phyloP scores from a whole-genome alignment of 2,113 vertebrate genomes.

The Tiliqua scincoides region DNA sequence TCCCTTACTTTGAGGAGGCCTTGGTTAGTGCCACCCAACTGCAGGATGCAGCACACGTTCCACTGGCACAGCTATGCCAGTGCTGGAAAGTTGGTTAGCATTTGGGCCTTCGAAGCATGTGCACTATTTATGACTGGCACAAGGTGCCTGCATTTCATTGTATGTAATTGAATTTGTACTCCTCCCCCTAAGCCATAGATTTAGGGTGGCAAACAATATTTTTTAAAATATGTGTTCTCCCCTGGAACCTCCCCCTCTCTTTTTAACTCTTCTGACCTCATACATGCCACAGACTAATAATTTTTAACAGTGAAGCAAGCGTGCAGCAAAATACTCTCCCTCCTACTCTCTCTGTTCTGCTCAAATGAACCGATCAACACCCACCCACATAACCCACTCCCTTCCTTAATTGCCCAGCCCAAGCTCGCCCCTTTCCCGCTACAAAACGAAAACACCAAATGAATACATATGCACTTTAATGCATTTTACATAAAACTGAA shows the following conservation, averaged over 20 bases:
- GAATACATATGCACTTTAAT: neutral
- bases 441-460: neutral
- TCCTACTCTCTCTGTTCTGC: neutral
- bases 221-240: neutral
- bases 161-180: too few species aligned
- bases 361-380: neutral
- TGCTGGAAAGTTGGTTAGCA: too few species aligned
- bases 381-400: neutral
- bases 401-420: neutral
- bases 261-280: neutral
- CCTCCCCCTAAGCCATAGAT: too few species aligned
- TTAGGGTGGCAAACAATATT: neutral
- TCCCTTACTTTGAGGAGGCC: too few species aligned
- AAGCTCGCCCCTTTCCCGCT: neutral
- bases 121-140: neutral
- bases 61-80: too few species aligned
- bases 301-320: neutral
- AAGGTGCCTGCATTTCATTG: neutral
- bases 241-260: neutral
- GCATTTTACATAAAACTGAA: neutral
- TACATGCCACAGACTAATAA: neutral
- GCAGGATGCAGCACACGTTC: too few species aligned
- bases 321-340: neutral
- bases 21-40: too few species aligned
- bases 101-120: neutral